Conservation (phyloP, 2,113 vertebrate genomes). For the Forbesichthys agassizii region DNA sequence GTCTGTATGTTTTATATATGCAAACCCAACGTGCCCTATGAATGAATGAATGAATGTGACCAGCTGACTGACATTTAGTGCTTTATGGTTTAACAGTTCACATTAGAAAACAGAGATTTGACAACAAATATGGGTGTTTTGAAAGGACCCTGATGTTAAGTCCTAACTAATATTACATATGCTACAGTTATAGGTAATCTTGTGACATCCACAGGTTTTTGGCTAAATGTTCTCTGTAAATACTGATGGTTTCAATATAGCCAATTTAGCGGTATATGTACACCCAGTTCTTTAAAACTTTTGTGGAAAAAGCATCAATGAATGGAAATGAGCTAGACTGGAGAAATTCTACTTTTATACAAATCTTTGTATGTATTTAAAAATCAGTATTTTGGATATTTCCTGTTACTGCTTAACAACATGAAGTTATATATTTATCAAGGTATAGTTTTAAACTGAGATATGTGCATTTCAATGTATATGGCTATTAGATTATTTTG, state of each 20-base stretch:
- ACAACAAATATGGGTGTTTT: too few relatives aligned
- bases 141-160: too few relatives aligned
- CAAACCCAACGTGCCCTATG: conserved; percentile 54
- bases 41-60: conserved; percentile 53
- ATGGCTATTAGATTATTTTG: conserved; percentile 62
- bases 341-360: conserved; percentile 86
- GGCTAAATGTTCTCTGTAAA: conserved; percentile 43
- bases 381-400: conserved; percentile 89
- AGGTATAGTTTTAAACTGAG: conserved; percentile 82
- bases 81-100: too few relatives aligned
- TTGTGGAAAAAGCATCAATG: conserved; percentile 17
- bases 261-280: not conserved
- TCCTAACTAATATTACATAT: too few relatives aligned
- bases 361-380: conserved; percentile 87
- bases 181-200: not conserved
- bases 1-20: conserved; percentile 16
- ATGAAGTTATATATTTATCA: conserved; percentile 84
- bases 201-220: conserved; percentile 3
- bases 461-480: conserved; percentile 78
- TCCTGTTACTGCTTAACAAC: conserved; percentile 81
- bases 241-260: not conserved
- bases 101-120: too few relatives aligned
- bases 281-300: not conserved
- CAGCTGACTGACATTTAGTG: conserved; percentile 19
- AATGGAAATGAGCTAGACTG: conserved; percentile 59